phyloP scores from a whole-genome alignment of 92 coral and sea anemone species.

The Diadumene lineata region DNA sequence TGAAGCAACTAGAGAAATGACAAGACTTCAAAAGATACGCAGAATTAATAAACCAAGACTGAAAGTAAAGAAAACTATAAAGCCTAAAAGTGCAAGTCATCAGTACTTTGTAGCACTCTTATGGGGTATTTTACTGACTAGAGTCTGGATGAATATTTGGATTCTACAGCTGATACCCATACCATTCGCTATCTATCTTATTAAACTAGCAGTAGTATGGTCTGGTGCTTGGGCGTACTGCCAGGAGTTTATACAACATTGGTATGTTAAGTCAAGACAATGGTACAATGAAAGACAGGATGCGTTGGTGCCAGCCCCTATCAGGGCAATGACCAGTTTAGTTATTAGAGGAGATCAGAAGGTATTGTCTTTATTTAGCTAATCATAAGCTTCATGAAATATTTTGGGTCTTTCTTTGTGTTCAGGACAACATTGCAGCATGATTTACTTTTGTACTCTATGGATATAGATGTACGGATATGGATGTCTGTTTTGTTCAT shows the following conservation, averaged over 20 bases:
- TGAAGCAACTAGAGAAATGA: slow-evolving; percentile 34
- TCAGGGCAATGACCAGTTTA: slow-evolving; percentile 79
- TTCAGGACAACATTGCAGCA: too few relatives aligned
- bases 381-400: background rate
- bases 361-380: slow-evolving; percentile 33
- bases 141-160: slow-evolving; percentile 81
- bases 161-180: slow-evolving; percentile 71
- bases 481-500: too few relatives aligned
- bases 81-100: slow-evolving; percentile 62
- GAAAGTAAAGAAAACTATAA: slow-evolving; percentile 36
- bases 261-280: slow-evolving; percentile 50
- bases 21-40: slow-evolving; percentile 50
- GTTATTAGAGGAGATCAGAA: slow-evolving; percentile 89
- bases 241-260: slow-evolving; percentile 30
- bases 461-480: too few relatives aligned
- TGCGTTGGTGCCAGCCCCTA: slow-evolving; percentile 86
- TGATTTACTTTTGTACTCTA: too few relatives aligned
- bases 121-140: slow-evolving; percentile 85
- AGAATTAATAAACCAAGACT: slow-evolving; percentile 36
- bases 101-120: slow-evolving; percentile 82
- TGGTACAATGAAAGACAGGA: slow-evolving; percentile 80
- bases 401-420: too few relatives aligned
- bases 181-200: slow-evolving; percentile 73
- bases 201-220: slow-evolving; percentile 62
- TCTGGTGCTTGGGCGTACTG: slow-evolving; percentile 69